Conservation (phyloP, 2,888 invertebrate species). For the Harmothoe impar region DNA sequence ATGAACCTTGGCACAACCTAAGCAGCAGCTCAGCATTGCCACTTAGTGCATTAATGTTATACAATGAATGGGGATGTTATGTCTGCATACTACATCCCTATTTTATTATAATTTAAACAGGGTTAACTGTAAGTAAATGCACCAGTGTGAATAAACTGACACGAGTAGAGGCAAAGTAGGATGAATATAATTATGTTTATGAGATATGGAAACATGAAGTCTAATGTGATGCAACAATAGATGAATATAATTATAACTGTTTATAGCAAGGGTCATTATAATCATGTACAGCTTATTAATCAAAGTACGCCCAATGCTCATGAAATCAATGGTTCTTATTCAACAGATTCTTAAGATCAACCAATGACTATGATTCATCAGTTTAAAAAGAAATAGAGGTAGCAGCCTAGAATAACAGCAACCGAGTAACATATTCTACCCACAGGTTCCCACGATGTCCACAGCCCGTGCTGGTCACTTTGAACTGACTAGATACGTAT, state of each 20-base stretch:
- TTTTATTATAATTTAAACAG: too few relatives aligned
- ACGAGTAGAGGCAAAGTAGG: too few relatives aligned
- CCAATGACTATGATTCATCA: neutral
- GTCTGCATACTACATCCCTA: too few relatives aligned
- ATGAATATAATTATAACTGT: neutral
- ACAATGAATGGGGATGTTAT: too few relatives aligned
- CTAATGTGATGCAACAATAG: neutral
- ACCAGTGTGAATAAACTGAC: too few relatives aligned
- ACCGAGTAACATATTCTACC: neutral
- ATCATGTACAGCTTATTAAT: neutral
- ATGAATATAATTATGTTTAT: too few relatives aligned
- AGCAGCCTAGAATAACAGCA: neutral
- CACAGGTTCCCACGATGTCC: neutral
- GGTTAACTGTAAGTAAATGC: too few relatives aligned
- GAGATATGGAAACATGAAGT: too few relatives aligned
- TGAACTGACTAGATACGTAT: neutral
- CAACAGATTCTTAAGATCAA: conserved; percentile 1
- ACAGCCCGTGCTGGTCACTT: neutral
- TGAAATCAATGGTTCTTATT: neutral
- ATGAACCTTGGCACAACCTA: too few relatives aligned
- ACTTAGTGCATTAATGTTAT: too few relatives aligned
- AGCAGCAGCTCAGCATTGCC: too few relatives aligned
- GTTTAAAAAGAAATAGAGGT: neutral
- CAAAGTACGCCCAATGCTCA: neutral
- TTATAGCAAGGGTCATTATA: neutral